These are phyloP conservation scores for Typhlichthys eigenmanni DNA, from an alignment of 2,797 vertebrate species.

Conservation along the genomic window DNA sequence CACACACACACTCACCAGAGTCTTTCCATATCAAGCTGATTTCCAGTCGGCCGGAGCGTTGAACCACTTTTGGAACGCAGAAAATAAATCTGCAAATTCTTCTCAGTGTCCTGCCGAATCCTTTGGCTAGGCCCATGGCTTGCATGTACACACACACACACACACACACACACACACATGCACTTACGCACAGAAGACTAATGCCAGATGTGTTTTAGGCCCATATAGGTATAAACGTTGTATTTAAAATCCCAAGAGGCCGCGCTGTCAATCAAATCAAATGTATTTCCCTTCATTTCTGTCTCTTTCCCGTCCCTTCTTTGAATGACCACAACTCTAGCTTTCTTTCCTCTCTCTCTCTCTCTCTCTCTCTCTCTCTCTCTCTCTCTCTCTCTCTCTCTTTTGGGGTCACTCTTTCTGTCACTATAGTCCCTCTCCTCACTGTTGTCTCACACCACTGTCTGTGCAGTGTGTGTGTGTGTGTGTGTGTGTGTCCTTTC, in stretches of 20 bases:
- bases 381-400: slow-evolving; percentile 9
- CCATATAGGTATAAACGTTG: slow-evolving; percentile 1
- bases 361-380: background rate
- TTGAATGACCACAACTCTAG: background rate
- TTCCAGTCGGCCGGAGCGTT: slow-evolving; percentile 64
- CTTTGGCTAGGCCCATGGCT: slow-evolving; percentile 68
- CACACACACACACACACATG: slow-evolving; percentile 7
- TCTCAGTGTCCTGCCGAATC: slow-evolving; percentile 62
- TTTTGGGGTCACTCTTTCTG: slow-evolving; percentile 5
- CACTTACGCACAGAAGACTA: background rate
- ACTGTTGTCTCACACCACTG: slow-evolving; percentile 16
- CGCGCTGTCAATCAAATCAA: background rate
- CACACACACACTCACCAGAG: slow-evolving; percentile 66
- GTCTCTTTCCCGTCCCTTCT: background rate
- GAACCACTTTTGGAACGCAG: slow-evolving; percentile 66
- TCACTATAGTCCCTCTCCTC: slow-evolving; percentile 25
- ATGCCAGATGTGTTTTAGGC: background rate
- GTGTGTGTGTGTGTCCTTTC: slow-evolving; percentile 33
- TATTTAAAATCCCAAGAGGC: slow-evolving; percentile 15
- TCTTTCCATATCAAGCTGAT: slow-evolving; percentile 68
- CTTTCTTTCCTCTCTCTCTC: background rate
- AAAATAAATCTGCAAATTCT: slow-evolving; percentile 68
- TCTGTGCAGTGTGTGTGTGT: slow-evolving; percentile 14
- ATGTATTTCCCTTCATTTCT: background rate
- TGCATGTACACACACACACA: slow-evolving; percentile 8